phyloP scores from a whole-genome alignment of 2,888 invertebrate genomes.

The Drosophila sordidula region DNA sequence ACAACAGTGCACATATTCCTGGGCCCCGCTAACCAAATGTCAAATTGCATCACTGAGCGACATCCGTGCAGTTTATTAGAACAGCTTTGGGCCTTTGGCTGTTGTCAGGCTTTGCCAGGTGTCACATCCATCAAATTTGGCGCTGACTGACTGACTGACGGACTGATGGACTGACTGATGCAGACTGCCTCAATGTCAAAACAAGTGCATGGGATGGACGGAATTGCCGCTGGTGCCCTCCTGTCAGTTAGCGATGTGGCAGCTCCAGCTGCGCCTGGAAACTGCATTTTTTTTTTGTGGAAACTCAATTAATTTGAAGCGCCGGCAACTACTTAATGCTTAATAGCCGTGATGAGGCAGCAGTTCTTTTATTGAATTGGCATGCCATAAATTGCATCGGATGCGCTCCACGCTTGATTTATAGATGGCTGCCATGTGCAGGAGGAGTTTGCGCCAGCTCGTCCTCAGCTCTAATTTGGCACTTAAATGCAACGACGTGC shows the following conservation, averaged over 20 bases:
- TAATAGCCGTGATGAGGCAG: slow-evolving; percentile 53
- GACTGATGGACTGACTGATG: slow-evolving; percentile 14
- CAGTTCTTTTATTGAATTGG: slow-evolving; percentile 56
- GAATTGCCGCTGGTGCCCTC: neutral
- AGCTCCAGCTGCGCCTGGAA: slow-evolving; percentile 4
- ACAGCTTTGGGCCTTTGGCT: slow-evolving; percentile 5
- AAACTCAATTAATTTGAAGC: slow-evolving; percentile 65
- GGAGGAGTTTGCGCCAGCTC: slow-evolving; percentile 19
- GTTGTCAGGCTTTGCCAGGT: slow-evolving; percentile 44
- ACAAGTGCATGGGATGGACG: slow-evolving; percentile 19
- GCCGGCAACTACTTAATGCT: slow-evolving; percentile 26
- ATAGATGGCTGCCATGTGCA: slow-evolving; percentile 58
- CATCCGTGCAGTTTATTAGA: slow-evolving; percentile 13
- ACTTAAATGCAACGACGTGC: slow-evolving; percentile 80
- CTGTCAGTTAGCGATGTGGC: slow-evolving; percentile 26
- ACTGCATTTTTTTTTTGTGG: slow-evolving; percentile 18
- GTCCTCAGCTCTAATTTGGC: slow-evolving; percentile 69
- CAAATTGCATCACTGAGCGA: slow-evolving; percentile 34
- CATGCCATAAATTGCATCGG: slow-evolving; percentile 64
- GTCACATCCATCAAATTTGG: slow-evolving; percentile 60
- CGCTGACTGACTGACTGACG: slow-evolving; percentile 26
- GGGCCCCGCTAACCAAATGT: slow-evolving; percentile 27
- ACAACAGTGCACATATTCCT: neutral
- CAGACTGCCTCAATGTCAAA: slow-evolving; percentile 31
- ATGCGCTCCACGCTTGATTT: slow-evolving; percentile 52